phyloP scores from a whole-genome alignment of 2,797 vertebrate species.

The Schizopygopsis pylzovi region DNA sequence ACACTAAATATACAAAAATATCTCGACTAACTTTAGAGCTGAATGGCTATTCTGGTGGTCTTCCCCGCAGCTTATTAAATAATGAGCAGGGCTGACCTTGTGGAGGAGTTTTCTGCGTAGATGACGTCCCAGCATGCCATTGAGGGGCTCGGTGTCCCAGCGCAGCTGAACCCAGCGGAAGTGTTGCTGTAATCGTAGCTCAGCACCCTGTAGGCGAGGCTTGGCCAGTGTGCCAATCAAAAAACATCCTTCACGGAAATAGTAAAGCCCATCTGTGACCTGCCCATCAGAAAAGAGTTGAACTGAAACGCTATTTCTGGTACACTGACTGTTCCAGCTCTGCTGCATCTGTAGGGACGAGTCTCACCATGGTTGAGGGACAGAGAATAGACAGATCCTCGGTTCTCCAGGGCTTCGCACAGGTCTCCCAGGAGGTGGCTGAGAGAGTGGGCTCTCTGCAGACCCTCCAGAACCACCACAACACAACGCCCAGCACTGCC shows the following conservation, averaged over 20 bases:
- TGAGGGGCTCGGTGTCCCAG: constrained; percentile 92
- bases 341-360: background rate
- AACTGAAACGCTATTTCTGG: background rate
- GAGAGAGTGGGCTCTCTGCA: constrained; percentile 86
- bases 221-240: constrained; percentile 89
- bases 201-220: constrained; percentile 88
- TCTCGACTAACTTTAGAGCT: constrained; percentile 39
- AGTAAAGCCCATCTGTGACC: constrained; percentile 83
- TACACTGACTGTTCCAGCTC: background rate
- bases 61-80: constrained; percentile 26
- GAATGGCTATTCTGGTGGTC: constrained; percentile 33
- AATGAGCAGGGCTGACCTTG: constrained; percentile 77
- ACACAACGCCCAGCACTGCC: constrained; percentile 77
- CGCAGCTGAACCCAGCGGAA: constrained; percentile 95
- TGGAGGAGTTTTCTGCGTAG: constrained; percentile 86
- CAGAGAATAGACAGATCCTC: constrained; percentile 79
- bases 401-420: constrained; percentile 88
- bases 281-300: constrained; percentile 63
- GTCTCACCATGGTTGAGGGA: constrained; percentile 69
- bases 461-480: constrained; percentile 87
- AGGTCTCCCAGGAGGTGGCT: constrained; percentile 90
- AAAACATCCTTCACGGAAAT: constrained; percentile 88
- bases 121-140: constrained; percentile 86
- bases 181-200: constrained; percentile 91
- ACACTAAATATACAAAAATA: constrained; percentile 7